Evolutionary conservation across 1,140 invertebrate species (phyloP).

Genomic region (Eriocheir sinensis): DNA sequence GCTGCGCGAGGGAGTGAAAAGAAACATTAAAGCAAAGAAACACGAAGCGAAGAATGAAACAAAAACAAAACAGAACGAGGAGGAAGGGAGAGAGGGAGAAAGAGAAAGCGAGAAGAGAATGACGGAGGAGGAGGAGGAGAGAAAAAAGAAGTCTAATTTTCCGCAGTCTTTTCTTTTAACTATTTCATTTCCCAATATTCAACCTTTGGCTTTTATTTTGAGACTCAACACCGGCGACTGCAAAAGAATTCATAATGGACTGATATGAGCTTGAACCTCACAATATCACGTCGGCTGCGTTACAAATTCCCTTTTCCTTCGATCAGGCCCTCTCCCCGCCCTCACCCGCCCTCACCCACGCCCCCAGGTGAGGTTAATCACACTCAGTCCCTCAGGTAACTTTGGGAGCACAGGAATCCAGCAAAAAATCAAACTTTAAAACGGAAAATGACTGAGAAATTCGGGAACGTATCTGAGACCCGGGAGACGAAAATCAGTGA

Average conservation of each 20-base stretch:
- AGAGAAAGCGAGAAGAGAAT: neutral
- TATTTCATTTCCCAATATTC: conserved; percentile 73
- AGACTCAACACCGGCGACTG: conserved; percentile 70
- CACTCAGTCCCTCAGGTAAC: too few species aligned
- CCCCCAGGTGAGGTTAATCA: neutral
- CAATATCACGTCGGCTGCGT: conserved; percentile 48
- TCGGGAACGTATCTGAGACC: neutral
- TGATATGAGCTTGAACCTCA: conserved; percentile 72
- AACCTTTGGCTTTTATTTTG: conserved; percentile 73
- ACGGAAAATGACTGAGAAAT: neutral
- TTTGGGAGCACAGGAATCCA: neutral
- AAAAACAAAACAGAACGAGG: too few species aligned
- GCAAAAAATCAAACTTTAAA: neutral
- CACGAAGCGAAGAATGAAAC: too few species aligned
- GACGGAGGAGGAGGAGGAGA: neutral
- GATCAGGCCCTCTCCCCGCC: neutral
- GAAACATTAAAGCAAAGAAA: neutral
- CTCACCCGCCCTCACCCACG: neutral
- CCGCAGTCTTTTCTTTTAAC: conserved; percentile 56
- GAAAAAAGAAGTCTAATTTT: conserved; percentile 6
- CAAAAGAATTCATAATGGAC: conserved; percentile 77
- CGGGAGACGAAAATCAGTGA: neutral
- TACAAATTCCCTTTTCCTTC: neutral
- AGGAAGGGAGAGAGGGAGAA: neutral
- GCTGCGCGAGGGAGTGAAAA: too few species aligned